Conservation (phyloP, 2,797 vertebrate genomes). For the Schizopygopsis malacanthus region DNA sequence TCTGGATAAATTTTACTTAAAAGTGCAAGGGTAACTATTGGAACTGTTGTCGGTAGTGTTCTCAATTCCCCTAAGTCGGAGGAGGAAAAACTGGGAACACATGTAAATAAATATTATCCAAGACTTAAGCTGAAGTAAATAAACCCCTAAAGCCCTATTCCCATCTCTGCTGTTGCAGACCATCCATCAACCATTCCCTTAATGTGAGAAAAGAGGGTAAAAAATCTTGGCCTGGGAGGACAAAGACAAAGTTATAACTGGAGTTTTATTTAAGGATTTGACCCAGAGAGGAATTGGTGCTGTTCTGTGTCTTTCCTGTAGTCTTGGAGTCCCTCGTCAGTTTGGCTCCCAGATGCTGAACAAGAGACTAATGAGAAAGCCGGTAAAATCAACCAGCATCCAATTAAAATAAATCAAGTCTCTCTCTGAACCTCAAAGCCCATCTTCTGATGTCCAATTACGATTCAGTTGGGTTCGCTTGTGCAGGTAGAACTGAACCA, state of each 20-base stretch:
- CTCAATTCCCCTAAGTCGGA: slow-evolving; percentile 1
- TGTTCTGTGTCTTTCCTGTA: slow-evolving; percentile 49
- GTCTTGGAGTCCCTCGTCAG: slow-evolving; percentile 67
- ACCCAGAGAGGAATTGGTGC: slow-evolving; percentile 70
- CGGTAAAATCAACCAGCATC: slow-evolving; percentile 55
- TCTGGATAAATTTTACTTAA: slow-evolving; percentile 1
- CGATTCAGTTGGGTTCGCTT: slow-evolving; percentile 42
- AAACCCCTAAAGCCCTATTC: slow-evolving; percentile 71
- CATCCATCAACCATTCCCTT: slow-evolving; percentile 67
- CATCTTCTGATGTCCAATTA: slow-evolving; percentile 13
- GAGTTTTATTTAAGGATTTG: slow-evolving; percentile 71
- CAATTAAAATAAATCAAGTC: slow-evolving; percentile 47
- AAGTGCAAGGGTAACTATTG: slow-evolving; percentile 28
- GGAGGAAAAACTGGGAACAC: slow-evolving; percentile 55
- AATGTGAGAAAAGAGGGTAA: slow-evolving; percentile 49
- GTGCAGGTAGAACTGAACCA: slow-evolving; percentile 55
- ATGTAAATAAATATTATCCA: slow-evolving; percentile 60
- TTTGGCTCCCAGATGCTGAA: slow-evolving; percentile 69
- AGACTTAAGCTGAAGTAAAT: slow-evolving; percentile 59
- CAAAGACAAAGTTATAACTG: slow-evolving; percentile 68
- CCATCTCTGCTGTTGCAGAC: slow-evolving; percentile 66
- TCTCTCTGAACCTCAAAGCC: slow-evolving; percentile 14
- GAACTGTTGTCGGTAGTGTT: slow-evolving; percentile 25
- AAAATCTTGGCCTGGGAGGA: slow-evolving; percentile 66
- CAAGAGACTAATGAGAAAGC: slow-evolving; percentile 63